Percentiles rank a stretch among this genome's conserved stretches.
phyloP scores from a whole-genome alignment of 2,888 invertebrate species.

The Coleophora flavipennella region DNA sequence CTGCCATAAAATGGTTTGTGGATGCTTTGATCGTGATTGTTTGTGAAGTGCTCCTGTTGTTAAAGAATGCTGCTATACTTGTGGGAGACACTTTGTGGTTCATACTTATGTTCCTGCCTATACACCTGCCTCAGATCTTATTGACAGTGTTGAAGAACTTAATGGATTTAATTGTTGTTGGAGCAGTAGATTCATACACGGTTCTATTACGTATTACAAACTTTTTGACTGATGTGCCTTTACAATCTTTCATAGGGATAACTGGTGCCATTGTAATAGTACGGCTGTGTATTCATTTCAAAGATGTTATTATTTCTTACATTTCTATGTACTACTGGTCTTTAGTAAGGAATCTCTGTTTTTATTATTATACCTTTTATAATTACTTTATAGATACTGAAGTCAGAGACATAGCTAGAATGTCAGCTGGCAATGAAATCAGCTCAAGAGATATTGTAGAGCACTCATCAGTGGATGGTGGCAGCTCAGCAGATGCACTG shows the following conservation, averaged over 20 bases:
- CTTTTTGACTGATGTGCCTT: slow-evolving; percentile 61
- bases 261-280: slow-evolving; percentile 46
- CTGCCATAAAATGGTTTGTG: slow-evolving; percentile 26
- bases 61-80: slow-evolving; percentile 41
- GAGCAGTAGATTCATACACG: slow-evolving; percentile 41
- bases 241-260: slow-evolving; percentile 57
- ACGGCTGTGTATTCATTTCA: slow-evolving; percentile 46
- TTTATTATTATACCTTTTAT: slow-evolving; percentile 44
- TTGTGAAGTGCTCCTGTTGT: slow-evolving; percentile 34
- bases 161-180: slow-evolving; percentile 22
- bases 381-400: slow-evolving; percentile 57
- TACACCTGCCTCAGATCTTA: slow-evolving; percentile 48
- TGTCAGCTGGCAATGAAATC: slow-evolving; percentile 39
- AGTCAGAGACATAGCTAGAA: slow-evolving; percentile 43
- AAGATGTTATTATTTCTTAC: slow-evolving; percentile 32
- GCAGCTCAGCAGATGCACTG: slow-evolving; percentile 41
- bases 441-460: slow-evolving; percentile 24
- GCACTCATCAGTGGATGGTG: slow-evolving; percentile 22
- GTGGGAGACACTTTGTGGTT: slow-evolving; percentile 54
- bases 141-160: slow-evolving; percentile 28
- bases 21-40: slow-evolving; percentile 27
- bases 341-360: slow-evolving; percentile 43
- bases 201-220: slow-evolving; percentile 49
- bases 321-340: slow-evolving; percentile 41
- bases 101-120: slow-evolving; percentile 51